phyloP scores from a whole-genome alignment of 2,888 invertebrate genomes.

The Spodoptera exigua region DNA sequence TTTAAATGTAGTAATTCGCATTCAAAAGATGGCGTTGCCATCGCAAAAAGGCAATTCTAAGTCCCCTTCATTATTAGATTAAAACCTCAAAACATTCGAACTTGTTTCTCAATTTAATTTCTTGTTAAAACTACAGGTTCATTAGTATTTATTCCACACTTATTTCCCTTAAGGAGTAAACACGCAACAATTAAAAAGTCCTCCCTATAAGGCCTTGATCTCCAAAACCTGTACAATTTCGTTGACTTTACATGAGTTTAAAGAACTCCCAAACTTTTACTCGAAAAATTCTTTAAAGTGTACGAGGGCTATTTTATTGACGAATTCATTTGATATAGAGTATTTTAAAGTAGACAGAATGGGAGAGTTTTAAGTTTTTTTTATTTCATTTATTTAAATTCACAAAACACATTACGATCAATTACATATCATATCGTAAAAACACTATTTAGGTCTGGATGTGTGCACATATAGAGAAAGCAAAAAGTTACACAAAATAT shows the following conservation, averaged over 20 bases:
- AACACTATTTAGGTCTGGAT: too few species aligned
- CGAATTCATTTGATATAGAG: neutral
- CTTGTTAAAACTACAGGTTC: slow-evolving; percentile 17
- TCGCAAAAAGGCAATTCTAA: too few species aligned
- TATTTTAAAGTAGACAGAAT: too few species aligned
- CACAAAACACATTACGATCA: too few species aligned
- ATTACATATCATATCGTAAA: too few species aligned
- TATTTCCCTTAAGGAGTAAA: slow-evolving; percentile 42
- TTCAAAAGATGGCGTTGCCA: too few species aligned
- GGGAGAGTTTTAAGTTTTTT: too few species aligned
- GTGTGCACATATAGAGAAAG: too few species aligned
- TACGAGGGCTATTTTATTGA: slow-evolving; percentile 11
- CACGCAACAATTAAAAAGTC: slow-evolving; percentile 45
- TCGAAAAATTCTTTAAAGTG: slow-evolving; percentile 23
- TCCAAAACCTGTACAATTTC: slow-evolving; percentile 49
- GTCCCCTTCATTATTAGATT: slow-evolving; percentile 28
- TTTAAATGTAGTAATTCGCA: too few species aligned
- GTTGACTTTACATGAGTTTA: slow-evolving; percentile 55
- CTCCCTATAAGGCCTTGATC: slow-evolving; percentile 29
- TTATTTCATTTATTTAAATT: too few species aligned
- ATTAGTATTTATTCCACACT: slow-evolving; percentile 51
- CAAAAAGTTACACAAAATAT: too few species aligned
- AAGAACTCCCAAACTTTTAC: slow-evolving; percentile 28
- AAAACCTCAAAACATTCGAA: slow-evolving; percentile 29
- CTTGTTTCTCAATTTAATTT: neutral